Evolutionary conservation across 2,797 vertebrate species (phyloP).

Genomic region (Hypotaenidia philippensis): DNA sequence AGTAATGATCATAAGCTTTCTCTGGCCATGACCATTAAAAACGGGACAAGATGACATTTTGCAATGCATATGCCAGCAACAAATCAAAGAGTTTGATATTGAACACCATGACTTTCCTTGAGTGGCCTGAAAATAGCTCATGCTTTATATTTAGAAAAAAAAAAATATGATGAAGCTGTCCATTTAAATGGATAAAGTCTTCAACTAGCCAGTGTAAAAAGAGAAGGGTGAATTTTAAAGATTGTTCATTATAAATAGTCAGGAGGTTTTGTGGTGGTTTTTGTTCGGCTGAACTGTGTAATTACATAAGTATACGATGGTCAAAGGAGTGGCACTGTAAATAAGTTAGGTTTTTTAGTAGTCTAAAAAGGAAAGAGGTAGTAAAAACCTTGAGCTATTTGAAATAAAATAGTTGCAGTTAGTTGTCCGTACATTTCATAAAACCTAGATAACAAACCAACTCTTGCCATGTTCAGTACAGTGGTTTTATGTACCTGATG

Average conservation of each 20-base stretch:
- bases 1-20: not conserved
- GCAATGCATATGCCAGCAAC: not conserved
- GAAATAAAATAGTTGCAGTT: not conserved
- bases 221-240: slow-evolving; percentile 6
- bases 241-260: not conserved
- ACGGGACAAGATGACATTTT: slow-evolving; percentile 11
- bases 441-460: not conserved
- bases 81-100: not conserved
- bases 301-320: not conserved
- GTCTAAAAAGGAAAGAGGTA: not conserved
- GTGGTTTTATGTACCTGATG: not conserved
- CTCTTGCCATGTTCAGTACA: not conserved
- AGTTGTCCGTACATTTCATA: not conserved
- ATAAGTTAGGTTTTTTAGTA: not conserved
- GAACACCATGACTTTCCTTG: not conserved
- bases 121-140: slow-evolving; percentile 13
- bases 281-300: not conserved
- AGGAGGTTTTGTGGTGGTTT: not conserved
- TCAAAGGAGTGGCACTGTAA: not conserved
- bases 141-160: not conserved
- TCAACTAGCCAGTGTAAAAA: not conserved
- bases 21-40: not conserved
- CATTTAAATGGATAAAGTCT: not conserved
- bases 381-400: not conserved
- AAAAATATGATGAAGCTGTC: not conserved